Conservation (phyloP, 2,113 vertebrate species). For the Salminus brasiliensis region DNA sequence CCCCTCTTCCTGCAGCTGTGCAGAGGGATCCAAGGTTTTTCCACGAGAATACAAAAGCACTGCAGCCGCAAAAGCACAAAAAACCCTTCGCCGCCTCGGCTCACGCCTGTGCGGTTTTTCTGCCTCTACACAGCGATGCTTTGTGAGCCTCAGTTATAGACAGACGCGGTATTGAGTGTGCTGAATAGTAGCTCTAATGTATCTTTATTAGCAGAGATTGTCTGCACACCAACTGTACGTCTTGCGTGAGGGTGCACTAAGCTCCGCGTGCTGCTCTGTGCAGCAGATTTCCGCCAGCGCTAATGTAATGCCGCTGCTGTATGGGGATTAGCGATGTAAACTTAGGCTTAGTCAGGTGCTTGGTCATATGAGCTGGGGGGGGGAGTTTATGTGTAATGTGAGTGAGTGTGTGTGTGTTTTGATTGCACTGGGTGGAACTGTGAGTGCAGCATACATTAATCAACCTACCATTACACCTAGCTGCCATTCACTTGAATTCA, state of each 20-base stretch:
- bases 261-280: constrained; percentile 49
- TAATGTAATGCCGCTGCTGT: constrained; percentile 21
- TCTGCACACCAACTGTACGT: not conserved
- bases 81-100: not conserved
- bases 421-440: not conserved
- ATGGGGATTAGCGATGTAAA: constrained; percentile 41
- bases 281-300: constrained; percentile 3
- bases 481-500: not conserved
- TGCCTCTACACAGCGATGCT: not conserved
- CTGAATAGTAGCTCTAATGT: not conserved
- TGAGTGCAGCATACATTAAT: constrained; percentile 24
- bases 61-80: not conserved
- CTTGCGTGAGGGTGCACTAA: constrained; percentile 10
- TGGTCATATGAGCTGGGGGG: constrained; percentile 45
- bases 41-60: constrained; percentile 45
- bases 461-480: constrained; percentile 13
- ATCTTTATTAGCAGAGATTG: not conserved
- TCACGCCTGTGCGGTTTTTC: not conserved
- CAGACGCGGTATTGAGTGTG: not conserved
- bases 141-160: constrained; percentile 24
- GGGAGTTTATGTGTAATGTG: constrained; percentile 36
- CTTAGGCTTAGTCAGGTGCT: constrained; percentile 38
- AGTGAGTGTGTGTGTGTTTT: constrained; percentile 16
- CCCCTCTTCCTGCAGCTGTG: constrained; percentile 56
- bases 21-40: constrained; percentile 38